A percentile compares a stretch with the other conserved stretches of the same genome.
Conservation (phyloP, 1,140 invertebrate species). For the Anoplophora glabripennis region DNA sequence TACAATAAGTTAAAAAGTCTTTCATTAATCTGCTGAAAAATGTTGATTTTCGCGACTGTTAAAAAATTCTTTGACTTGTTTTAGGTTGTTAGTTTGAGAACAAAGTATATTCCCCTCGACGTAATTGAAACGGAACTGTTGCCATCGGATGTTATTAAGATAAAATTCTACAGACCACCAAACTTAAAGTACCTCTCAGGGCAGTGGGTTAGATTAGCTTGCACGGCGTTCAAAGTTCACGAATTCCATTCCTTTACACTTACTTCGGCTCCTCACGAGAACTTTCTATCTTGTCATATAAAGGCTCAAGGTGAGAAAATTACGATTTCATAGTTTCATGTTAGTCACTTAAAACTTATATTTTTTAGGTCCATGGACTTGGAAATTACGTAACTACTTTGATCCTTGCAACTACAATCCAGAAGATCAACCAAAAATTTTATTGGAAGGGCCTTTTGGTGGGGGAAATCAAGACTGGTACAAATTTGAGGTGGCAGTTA, state of each 20-base stretch:
- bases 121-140: slow-evolving; percentile 94
- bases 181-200: slow-evolving; percentile 95
- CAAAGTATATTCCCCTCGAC: slow-evolving; percentile 90
- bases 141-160: slow-evolving; percentile 92
- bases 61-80: too few relatives aligned
- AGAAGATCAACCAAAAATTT: slow-evolving; percentile 81
- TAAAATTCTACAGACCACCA: slow-evolving; percentile 90
- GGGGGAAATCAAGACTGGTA: slow-evolving; percentile 99
- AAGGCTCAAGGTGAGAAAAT: slow-evolving; percentile 75
- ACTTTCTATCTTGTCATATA: slow-evolving; percentile 95
- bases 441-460: slow-evolving; percentile 96
- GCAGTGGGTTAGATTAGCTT: slow-evolving; percentile 87
- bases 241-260: slow-evolving; percentile 98
- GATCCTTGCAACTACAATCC: slow-evolving; percentile 92
- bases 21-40: too few relatives aligned
- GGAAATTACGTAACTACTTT: slow-evolving; percentile 96
- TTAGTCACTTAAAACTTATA: neutral
- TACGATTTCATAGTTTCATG: neutral
- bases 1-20: too few relatives aligned
- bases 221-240: slow-evolving; percentile 85
- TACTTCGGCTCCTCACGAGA: slow-evolving; percentile 97
- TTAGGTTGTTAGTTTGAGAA: slow-evolving; percentile 83
- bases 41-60: too few relatives aligned
- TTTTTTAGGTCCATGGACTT: slow-evolving; percentile 86
- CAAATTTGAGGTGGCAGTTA: slow-evolving; percentile 95